Percentiles rank a stretch among this genome's conserved stretches.
Evolutionary conservation across 64 coral and sea anemone species (phyloP).

Genomic region (Stichodactyla helianthus): DNA sequence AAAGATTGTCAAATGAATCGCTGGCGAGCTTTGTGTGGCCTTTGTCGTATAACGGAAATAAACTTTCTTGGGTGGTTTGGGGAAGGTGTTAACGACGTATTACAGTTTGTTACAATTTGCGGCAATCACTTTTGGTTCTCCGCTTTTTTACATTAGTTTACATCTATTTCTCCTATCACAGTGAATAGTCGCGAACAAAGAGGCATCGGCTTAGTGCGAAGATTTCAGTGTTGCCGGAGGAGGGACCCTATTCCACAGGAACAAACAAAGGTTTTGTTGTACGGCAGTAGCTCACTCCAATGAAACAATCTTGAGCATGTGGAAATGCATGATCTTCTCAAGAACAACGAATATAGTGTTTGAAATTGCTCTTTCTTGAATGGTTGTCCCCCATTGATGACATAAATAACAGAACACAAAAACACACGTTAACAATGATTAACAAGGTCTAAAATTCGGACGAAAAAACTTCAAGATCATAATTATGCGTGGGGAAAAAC

Average conservation of each 20-base stretch:
- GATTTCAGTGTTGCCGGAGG: not conserved
- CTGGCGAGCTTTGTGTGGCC: not conserved
- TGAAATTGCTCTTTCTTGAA: not conserved
- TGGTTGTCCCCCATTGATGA: not conserved
- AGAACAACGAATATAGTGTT: not conserved
- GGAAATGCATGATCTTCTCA: not conserved
- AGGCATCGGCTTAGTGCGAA: not conserved
- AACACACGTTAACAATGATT: not conserved
- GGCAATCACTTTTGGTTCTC: not conserved
- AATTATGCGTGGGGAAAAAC: not conserved
- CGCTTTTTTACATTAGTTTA: not conserved
- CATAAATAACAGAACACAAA: not conserved
- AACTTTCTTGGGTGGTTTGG: not conserved
- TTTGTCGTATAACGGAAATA: not conserved
- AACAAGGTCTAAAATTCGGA: not conserved
- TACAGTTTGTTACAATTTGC: not conserved
- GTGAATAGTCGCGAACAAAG: not conserved
- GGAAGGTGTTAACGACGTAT: conserved; percentile 1
- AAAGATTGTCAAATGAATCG: not conserved
- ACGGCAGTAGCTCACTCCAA: not conserved
- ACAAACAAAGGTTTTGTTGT: not conserved
- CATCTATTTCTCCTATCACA: not conserved
- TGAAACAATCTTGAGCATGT: not conserved
- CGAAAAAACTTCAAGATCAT: not conserved
- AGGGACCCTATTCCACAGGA: not conserved